Conservation (phyloP, 2,797 vertebrate species). For the Oreochromis grahami region DNA sequence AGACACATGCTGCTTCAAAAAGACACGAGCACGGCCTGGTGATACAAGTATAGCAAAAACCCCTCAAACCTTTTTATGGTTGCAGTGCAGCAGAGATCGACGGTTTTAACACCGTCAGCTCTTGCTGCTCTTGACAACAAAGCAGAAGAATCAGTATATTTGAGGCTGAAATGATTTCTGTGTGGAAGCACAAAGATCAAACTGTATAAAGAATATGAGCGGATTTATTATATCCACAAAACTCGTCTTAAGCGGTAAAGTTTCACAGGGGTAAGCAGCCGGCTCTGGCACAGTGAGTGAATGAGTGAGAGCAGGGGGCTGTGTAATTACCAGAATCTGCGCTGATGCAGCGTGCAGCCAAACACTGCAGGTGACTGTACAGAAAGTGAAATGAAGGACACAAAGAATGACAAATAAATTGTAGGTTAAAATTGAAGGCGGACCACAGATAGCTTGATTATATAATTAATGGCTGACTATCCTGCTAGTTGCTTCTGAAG, state of each 20-base stretch:
- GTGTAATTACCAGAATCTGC: constrained; percentile 9
- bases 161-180: background rate
- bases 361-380: background rate
- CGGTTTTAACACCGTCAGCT: constrained; percentile 4
- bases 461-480: background rate
- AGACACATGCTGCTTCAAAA: background rate
- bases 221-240: background rate
- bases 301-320: background rate
- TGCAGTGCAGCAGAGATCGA: background rate
- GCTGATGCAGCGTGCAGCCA: background rate
- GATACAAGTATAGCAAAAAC: background rate
- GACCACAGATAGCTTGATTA: background rate
- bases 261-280: background rate
- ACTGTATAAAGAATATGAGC: background rate
- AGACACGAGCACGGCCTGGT: background rate
- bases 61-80: background rate
- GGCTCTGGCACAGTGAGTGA: background rate
- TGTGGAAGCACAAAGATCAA: background rate
- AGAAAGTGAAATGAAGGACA: constrained; percentile 14
- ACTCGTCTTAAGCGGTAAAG: background rate
- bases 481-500: background rate
- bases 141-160: background rate
- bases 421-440: background rate
- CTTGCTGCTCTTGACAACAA: constrained; percentile 17
- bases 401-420: background rate